A percentile compares a stretch with the other conserved stretches of the same genome.
Conservation (phyloP, 2,888 invertebrate genomes). For the Eulithis testata region DNA sequence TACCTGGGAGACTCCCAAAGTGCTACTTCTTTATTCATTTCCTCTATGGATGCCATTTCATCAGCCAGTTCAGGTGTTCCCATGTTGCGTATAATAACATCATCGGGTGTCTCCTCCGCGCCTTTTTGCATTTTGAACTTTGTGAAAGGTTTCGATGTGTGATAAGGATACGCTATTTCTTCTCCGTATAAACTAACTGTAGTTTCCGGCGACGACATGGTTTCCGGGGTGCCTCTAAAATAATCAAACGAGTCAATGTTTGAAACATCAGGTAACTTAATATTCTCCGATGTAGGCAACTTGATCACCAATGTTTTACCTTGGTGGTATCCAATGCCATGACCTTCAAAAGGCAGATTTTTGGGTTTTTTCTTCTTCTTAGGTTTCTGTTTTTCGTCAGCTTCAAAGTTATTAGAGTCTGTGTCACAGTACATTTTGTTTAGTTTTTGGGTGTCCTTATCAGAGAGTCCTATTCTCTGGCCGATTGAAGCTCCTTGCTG, state of each 20-base stretch:
- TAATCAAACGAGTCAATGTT: constrained; percentile 65
- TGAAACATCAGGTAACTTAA: constrained; percentile 61
- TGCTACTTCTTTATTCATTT: constrained; percentile 18
- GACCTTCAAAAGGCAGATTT: constrained; percentile 76
- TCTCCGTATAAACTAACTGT: constrained; percentile 62
- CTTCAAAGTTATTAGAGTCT: constrained; percentile 57
- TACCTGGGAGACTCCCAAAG: constrained; percentile 14
- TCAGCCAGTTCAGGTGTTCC: constrained; percentile 17
- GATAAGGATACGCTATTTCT: constrained; percentile 55
- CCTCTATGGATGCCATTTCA: constrained; percentile 13
- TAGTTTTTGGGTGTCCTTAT: constrained; percentile 83
- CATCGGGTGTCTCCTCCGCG: constrained; percentile 9
- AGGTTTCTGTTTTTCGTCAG: constrained; percentile 54
- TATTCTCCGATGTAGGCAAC: constrained; percentile 66
- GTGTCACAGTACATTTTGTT: constrained; percentile 85
- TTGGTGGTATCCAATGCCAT: constrained; percentile 79
- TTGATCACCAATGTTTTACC: constrained; percentile 80
- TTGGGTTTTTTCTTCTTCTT: constrained; percentile 64
- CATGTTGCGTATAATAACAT: constrained; percentile 18
- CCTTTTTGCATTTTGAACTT: constrained; percentile 35
- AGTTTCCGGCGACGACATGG: constrained; percentile 63
- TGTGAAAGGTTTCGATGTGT: constrained; percentile 36
- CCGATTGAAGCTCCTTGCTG: constrained; percentile 81
- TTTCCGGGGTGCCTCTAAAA: constrained; percentile 75
- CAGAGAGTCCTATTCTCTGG: constrained; percentile 83